Percentiles rank a stretch among this genome's conserved stretches.
phyloP scores from a whole-genome alignment of 2,113 vertebrate genomes.

The Epinephelus moara region DNA sequence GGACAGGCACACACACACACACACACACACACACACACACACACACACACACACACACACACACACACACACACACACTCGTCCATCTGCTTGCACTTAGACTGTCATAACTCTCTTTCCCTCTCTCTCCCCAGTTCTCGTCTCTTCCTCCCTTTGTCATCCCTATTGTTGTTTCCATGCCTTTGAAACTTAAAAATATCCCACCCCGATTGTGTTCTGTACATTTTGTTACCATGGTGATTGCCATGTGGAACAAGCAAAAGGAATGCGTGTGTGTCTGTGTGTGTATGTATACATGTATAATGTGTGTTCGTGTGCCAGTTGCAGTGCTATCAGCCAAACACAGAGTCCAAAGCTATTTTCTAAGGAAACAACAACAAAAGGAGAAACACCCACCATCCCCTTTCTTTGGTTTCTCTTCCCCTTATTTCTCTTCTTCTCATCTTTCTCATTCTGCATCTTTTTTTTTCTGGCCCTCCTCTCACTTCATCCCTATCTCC shows the following conservation, averaged over 20 bases:
- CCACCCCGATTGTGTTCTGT: constrained; percentile 72
- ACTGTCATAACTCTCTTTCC: constrained; percentile 32
- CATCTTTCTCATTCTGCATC: constrained; percentile 48
- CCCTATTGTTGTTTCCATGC: constrained; percentile 74
- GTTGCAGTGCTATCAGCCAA: constrained; percentile 73
- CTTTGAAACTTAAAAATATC: constrained; percentile 84
- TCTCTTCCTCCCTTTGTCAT: constrained; percentile 70
- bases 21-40: constrained; percentile 30
- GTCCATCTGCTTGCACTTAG: constrained; percentile 70
- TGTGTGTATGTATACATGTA: constrained; percentile 38
- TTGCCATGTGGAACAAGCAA: constrained; percentile 70
- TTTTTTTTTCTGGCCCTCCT: constrained; percentile 41
- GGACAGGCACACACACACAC: constrained; percentile 44
- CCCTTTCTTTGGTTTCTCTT: constrained; percentile 40
- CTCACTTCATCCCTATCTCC: constrained; percentile 52
- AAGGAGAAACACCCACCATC: constrained; percentile 60
- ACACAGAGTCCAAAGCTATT: constrained; percentile 71
- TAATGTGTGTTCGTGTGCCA: constrained; percentile 71
- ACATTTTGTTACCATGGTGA: constrained; percentile 83
- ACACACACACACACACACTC: constrained; percentile 29
- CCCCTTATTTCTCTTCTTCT: constrained; percentile 35
- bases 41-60: constrained; percentile 6
- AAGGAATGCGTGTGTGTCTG: constrained; percentile 13
- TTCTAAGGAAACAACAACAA: constrained; percentile 69
- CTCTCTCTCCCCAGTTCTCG: constrained; percentile 30